Evolutionary conservation across 2,888 invertebrate genomes (phyloP).

Genomic region (Troides helena): DNA sequence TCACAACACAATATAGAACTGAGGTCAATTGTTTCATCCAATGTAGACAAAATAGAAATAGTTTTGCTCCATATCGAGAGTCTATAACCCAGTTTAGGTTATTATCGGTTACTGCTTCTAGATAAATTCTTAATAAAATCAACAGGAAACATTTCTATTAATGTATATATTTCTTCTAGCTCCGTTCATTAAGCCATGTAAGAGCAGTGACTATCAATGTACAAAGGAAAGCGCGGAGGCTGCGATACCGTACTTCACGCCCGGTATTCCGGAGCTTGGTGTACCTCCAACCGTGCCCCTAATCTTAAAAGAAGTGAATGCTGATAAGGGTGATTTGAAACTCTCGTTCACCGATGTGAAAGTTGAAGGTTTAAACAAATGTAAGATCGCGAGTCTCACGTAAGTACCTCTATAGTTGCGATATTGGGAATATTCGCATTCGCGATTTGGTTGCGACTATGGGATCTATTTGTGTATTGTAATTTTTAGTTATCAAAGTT

Average conservation of each 20-base stretch:
- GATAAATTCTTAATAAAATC: too few species aligned
- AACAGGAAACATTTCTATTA: too few species aligned
- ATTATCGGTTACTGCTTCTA: too few species aligned
- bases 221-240: constrained; percentile 36
- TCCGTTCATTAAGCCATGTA: constrained; percentile 45
- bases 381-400: constrained; percentile 40
- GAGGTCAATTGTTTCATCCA: too few species aligned
- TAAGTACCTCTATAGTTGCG: constrained; percentile 35
- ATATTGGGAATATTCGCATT: too few species aligned
- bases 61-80: too few species aligned
- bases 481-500: too few species aligned
- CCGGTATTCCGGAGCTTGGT: constrained; percentile 39
- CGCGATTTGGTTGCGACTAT: too few species aligned
- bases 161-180: constrained; percentile 30
- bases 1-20: too few species aligned
- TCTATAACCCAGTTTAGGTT: too few species aligned
- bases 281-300: constrained; percentile 42
- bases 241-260: constrained; percentile 35
- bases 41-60: too few species aligned
- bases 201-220: constrained; percentile 39
- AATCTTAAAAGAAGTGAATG: constrained; percentile 34
- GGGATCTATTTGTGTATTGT: too few species aligned
- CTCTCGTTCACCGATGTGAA: constrained; percentile 38
- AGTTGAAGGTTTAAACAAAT: constrained; percentile 36
- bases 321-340: constrained; percentile 38